Evolutionary conservation across 2,888 invertebrate species (phyloP).

Genomic region (Euspilapteryx auroguttella): DNA sequence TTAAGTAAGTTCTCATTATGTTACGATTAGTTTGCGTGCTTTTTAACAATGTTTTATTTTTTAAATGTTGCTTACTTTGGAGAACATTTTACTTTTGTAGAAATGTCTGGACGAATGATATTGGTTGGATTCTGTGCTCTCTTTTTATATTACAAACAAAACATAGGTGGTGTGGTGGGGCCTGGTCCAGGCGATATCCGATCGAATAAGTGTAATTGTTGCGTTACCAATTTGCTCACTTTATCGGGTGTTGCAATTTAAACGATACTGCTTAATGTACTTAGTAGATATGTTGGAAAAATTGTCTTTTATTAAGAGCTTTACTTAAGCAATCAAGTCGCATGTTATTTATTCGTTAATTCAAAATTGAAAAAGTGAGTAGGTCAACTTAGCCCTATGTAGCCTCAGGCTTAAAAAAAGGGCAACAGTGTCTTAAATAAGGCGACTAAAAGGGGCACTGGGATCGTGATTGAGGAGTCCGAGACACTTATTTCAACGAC

Average conservation of each 20-base stretch:
- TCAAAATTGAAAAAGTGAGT: too few species aligned
- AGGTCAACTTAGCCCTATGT: too few species aligned
- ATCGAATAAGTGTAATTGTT: conserved; percentile 52
- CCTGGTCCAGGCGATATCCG: conserved; percentile 48
- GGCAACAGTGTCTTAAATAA: too few species aligned
- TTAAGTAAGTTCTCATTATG: too few species aligned
- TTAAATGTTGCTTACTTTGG: conserved; percentile 34
- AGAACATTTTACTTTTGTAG: conserved; percentile 52
- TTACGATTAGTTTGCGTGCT: too few species aligned
- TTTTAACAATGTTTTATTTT: too few species aligned
- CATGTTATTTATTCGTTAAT: too few species aligned
- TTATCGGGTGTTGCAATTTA: conserved; percentile 40
- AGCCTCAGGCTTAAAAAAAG: too few species aligned
- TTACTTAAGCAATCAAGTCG: too few species aligned
- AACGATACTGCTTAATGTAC: conserved; percentile 31
- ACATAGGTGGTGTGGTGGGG: conserved; percentile 39
- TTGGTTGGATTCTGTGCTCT: conserved; percentile 34
- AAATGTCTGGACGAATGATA: conserved; percentile 46
- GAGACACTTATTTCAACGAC: too few species aligned
- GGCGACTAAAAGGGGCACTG: too few species aligned
- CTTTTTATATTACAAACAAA: conserved; percentile 60
- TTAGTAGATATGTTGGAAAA: conserved; percentile 40
- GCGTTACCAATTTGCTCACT: conserved; percentile 48
- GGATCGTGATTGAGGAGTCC: too few species aligned
- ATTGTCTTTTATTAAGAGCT: conserved; percentile 33